Conservation (phyloP, 2,888 invertebrate genomes). For the Dromius quadrimaculatus region DNA sequence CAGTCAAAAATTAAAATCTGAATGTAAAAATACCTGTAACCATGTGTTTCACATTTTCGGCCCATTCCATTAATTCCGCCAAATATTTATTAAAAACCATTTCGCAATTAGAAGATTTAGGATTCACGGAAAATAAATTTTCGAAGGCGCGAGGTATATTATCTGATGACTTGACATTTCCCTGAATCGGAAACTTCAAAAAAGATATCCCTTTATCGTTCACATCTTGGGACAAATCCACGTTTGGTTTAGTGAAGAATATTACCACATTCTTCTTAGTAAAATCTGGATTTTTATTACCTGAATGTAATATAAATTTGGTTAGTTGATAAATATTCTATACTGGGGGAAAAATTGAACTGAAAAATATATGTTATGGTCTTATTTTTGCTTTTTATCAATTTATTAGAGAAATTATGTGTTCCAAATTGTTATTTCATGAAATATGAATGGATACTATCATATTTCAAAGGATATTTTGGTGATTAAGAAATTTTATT, state of each 20-base stretch:
- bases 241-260: conserved; percentile 35
- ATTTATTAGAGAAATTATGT: no score
- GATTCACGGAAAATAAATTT: conserved; percentile 31
- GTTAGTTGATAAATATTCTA: no score
- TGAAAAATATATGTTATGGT: no score
- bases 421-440: no score
- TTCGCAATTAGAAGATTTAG: conserved; percentile 7
- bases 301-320: no score
- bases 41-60: conserved; percentile 21
- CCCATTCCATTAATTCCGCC: conserved; percentile 28
- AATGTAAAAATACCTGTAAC: conserved; percentile 36
- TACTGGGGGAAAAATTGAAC: no score
- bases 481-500: no score
- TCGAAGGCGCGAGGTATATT: conserved; percentile 17
- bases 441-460: no score
- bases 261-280: conserved; percentile 36
- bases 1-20: not conserved
- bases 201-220: conserved; percentile 34
- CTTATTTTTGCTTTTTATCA: no score
- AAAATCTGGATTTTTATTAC: conserved; percentile 32
- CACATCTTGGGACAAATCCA: not conserved
- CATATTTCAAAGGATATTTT: no score
- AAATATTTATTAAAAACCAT: conserved; percentile 25
- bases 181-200: conserved; percentile 37
- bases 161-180: conserved; percentile 20